Evolutionary conservation across 1,140 invertebrate species (phyloP), one percentile per base, ranked within the genome.

Genomic region (Anadara kagoshimensis): DNA sequence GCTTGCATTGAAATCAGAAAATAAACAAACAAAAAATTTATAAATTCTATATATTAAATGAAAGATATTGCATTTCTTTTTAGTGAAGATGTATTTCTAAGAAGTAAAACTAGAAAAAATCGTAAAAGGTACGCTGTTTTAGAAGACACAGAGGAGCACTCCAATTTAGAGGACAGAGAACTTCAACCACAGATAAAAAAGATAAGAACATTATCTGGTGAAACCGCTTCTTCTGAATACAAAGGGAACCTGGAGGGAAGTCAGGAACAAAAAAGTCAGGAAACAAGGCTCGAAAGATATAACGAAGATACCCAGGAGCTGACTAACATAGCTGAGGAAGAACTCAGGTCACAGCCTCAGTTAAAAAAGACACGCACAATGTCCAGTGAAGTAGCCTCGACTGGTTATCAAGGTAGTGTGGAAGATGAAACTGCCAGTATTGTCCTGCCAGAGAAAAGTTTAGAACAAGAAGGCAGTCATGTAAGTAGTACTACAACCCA

Each of bases 391-490:
- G 26, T 44, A 0, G 62, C 67, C 5, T 69, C 67, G 0, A 69
- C 67, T 0, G 67, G 67, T 16, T 69, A 69, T 24, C 67, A 69
- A 43, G 67, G 41, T 44, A 69, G 67, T 62, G 41, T 54, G 10
- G 67, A 69, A 24, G 57, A 47, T 43, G 29, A 36, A 36, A 36
- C 29, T 36, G 29, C 7, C 29, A 36, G 29, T 36, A 36, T 7
- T 36, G 29, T 7, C 2, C 29, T 3, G 29, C 29, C 29, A 36
- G 29, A 36, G 29, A 36, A 36, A 36, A 36, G 7, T 36, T 2
- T 36, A 7, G 29, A 36, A 36, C 29, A 36, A 7, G 29, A 36
- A 7, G 7, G 7, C 7, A 36, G 2, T 36, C 29, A 7, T 36
- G 29, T 36, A 36, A 36, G 29, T 36, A n/a, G n/a, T n/a, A n/a